Conservation (phyloP, 2,888 invertebrate species). For the Coleophora deauratella region DNA sequence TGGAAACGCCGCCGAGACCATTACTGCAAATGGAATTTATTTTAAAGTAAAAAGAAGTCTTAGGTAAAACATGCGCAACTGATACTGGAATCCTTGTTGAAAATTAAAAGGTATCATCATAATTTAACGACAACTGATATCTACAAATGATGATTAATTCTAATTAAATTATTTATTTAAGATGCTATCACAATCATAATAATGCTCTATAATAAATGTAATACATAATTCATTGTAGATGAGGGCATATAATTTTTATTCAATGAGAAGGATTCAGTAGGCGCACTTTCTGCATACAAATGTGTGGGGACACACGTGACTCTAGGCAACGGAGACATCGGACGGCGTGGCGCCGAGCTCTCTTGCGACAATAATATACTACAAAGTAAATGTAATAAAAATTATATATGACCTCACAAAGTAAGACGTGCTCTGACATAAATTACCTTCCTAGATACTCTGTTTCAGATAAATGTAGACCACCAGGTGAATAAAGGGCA, state of each 20-base stretch:
- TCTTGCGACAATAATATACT: constrained; percentile 17
- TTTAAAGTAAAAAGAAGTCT: constrained; percentile 35
- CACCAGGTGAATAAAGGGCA: too few relatives aligned
- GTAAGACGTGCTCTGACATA: constrained; percentile 12
- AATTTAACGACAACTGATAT: background rate
- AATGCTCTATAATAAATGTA: constrained; percentile 44
- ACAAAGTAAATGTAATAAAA: constrained; percentile 18
- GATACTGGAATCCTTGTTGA: background rate
- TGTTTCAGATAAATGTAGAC: too few relatives aligned
- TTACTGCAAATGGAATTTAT: constrained; percentile 60
- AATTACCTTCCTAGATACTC: constrained; percentile 6
- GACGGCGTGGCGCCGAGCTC: constrained; percentile 49
- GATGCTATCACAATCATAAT: constrained; percentile 27
- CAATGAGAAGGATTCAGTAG: constrained; percentile 39
- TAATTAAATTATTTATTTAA: constrained; percentile 5
- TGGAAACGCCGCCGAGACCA: constrained; percentile 45
- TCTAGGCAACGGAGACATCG: constrained; percentile 24
- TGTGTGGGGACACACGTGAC: constrained; percentile 35
- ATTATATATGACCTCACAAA: constrained; percentile 13
- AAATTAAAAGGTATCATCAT: background rate
- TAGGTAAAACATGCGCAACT: constrained; percentile 16
- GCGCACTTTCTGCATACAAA: constrained; percentile 48
- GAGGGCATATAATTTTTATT: constrained; percentile 41
- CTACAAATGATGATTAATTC: background rate
- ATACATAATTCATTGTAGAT: constrained; percentile 48